Conservation (phyloP, 2,888 invertebrate genomes). For the Adelphocoris suturalis region DNA sequence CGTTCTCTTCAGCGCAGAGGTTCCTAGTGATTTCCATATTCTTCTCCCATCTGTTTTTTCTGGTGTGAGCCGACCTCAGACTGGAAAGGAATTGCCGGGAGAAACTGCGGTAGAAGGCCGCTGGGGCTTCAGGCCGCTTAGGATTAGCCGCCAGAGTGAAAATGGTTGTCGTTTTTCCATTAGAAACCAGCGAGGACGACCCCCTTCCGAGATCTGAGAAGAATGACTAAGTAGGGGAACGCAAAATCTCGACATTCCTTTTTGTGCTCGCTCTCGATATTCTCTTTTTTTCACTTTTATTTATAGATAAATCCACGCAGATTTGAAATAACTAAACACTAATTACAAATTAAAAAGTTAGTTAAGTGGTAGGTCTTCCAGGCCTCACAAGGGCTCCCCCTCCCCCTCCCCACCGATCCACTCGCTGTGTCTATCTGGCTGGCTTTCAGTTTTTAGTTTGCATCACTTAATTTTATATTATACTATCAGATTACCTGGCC, state of each 20-base stretch:
- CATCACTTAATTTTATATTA: too few relatives aligned
- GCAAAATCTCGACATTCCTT: background rate
- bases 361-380: too few relatives aligned
- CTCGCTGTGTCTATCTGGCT: too few relatives aligned
- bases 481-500: too few relatives aligned
- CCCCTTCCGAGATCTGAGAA: constrained; percentile 31
- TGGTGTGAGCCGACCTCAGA: background rate
- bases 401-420: too few relatives aligned
- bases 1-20: background rate
- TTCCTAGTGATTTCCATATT: constrained; percentile 27
- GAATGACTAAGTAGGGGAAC: constrained; percentile 11
- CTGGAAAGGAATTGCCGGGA: background rate
- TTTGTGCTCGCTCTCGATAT: too few relatives aligned
- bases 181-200: background rate
- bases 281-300: too few relatives aligned
- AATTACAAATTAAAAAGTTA: too few relatives aligned
- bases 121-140: background rate
- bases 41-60: constrained; percentile 26
- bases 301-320: too few relatives aligned
- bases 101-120: constrained; percentile 2
- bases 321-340: too few relatives aligned
- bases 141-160: constrained; percentile 41
- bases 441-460: too few relatives aligned
- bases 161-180: constrained; percentile 49
- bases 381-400: too few relatives aligned